Conservation (phyloP, 1,140 invertebrate species). For the Euwallacea fornicatus region DNA sequence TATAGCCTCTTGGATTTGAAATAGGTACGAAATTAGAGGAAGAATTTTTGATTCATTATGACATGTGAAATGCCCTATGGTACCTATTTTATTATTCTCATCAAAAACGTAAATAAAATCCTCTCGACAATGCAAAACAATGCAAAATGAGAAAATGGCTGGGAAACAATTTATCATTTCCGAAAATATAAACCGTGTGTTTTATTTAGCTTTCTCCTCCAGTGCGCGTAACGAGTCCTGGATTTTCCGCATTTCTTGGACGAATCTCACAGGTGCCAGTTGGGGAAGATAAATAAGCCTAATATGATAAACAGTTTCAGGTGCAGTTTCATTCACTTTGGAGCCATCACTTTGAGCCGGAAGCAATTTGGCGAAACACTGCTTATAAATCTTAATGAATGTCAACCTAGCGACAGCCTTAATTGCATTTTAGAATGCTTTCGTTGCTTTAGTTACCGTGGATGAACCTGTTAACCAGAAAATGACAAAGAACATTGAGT, state of each 20-base stretch:
- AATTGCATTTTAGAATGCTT: constrained; percentile 2
- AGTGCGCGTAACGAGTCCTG: constrained; percentile 6
- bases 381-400: constrained; percentile 14
- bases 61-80: too few species aligned
- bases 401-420: not conserved
- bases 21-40: too few species aligned
- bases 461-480: too few species aligned
- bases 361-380: not conserved
- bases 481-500: too few species aligned
- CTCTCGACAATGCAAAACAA: too few species aligned
- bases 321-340: constrained; percentile 11
- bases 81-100: too few species aligned
- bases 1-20: too few species aligned
- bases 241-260: constrained; percentile 14
- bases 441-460: too few species aligned
- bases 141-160: too few species aligned
- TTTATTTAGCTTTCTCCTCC: constrained; percentile 5
- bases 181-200: constrained; percentile 10
- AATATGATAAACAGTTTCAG: constrained; percentile 14
- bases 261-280: constrained; percentile 18
- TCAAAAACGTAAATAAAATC: too few species aligned
- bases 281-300: constrained; percentile 12
- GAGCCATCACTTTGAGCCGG: not conserved
- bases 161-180: too few species aligned
- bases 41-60: too few species aligned